phyloP scores from a whole-genome alignment of 2,888 invertebrate species.

The Tolmerus cingulatus region DNA sequence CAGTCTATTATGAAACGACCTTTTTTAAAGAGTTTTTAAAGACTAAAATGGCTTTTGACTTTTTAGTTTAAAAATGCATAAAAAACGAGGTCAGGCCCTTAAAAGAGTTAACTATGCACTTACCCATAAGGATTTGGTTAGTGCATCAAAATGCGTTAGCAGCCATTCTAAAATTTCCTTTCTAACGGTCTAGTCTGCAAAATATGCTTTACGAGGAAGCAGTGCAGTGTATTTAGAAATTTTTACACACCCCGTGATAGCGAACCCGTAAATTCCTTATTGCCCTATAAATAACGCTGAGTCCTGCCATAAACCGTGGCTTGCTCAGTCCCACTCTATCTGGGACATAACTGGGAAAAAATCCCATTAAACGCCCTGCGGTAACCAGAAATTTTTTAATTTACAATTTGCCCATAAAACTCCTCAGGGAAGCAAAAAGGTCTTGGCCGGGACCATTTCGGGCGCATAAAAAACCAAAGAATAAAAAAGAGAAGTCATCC shows the following conservation, averaged over 20 bases:
- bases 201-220: background rate
- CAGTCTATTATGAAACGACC: background rate
- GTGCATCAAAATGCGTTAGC: background rate
- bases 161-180: background rate
- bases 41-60: background rate
- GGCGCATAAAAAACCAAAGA: background rate
- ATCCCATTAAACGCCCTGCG: slow-evolving; percentile 41
- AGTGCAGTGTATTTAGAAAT: background rate
- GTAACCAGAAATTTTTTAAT: slow-evolving; percentile 43
- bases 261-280: slow-evolving; percentile 41
- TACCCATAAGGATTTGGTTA: background rate
- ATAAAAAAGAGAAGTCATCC: background rate
- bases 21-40: background rate
- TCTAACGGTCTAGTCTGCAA: background rate
- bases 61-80: background rate
- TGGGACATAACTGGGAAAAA: slow-evolving; percentile 5
- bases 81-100: background rate
- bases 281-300: slow-evolving; percentile 39
- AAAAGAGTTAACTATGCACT: background rate
- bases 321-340: background rate
- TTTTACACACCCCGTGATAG: slow-evolving; percentile 1
- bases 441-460: background rate
- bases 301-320: slow-evolving; percentile 4
- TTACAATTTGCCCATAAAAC: slow-evolving; percentile 39
- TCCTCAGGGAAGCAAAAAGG: slow-evolving; percentile 21